phyloP scores from a whole-genome alignment of 2,797 vertebrate genomes.

The Ctenopoma multispine region DNA sequence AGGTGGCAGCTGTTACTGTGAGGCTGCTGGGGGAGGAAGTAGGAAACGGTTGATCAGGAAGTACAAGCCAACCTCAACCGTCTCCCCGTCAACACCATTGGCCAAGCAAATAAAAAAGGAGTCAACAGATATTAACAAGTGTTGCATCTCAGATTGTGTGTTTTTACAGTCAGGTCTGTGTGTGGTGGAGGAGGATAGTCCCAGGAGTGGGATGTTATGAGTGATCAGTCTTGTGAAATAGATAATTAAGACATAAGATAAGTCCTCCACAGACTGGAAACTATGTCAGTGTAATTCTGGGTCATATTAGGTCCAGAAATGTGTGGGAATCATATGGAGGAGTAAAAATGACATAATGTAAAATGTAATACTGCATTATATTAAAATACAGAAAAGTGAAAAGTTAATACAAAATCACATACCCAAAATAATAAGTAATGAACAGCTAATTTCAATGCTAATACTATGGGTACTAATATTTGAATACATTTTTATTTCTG shows the following conservation, averaged over 20 bases:
- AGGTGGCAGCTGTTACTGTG: constrained; percentile 53
- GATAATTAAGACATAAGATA: background rate
- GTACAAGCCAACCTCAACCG: constrained; percentile 78
- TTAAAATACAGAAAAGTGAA: background rate
- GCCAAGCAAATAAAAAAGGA: constrained; percentile 11
- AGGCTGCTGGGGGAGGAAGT: constrained; percentile 76
- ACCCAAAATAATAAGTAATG: no score
- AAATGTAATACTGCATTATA: no score
- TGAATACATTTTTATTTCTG: no score
- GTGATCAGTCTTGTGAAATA: constrained; percentile 24
- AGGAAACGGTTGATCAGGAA: constrained; percentile 82
- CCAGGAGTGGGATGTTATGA: constrained; percentile 23
- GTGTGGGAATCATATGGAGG: background rate
- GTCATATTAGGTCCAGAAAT: background rate
- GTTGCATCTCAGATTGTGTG: background rate
- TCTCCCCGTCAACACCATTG: constrained; percentile 62
- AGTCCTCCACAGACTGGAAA: background rate
- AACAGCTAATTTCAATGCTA: no score
- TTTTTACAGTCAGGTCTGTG: constrained; percentile 7
- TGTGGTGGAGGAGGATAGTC: background rate
- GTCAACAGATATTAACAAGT: constrained; percentile 7
- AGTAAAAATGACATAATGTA: background rate
- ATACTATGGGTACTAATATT: no score
- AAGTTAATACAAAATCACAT: background rate
- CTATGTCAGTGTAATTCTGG: no score